A percentile compares a stretch with the other conserved stretches of the same genome.
These are phyloP conservation scores for Resseliella maxima DNA, from an alignment of 2,888 invertebrate species.

Conservation along the genomic window DNA sequence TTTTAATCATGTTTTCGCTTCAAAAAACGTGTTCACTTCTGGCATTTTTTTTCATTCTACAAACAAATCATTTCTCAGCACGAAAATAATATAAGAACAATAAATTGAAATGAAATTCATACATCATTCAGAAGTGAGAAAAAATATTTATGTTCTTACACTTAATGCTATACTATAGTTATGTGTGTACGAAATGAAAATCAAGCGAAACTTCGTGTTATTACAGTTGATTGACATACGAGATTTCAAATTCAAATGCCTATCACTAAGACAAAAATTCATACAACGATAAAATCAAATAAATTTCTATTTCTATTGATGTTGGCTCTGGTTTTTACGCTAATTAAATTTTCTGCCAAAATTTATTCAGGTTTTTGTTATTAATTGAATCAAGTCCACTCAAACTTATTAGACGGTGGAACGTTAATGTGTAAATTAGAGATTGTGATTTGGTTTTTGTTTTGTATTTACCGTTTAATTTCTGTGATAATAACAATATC, in stretches of 20 bases:
- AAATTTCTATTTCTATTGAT: neutral
- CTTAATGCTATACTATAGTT: neutral
- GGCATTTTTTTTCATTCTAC: neutral
- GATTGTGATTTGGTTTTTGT: neutral
- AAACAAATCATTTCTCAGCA: neutral
- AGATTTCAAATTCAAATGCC: neutral
- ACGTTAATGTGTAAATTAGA: neutral
- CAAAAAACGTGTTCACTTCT: neutral
- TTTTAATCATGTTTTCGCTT: neutral
- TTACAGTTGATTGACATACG: constrained; percentile 22
- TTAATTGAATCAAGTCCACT: neutral
- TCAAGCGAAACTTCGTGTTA: neutral
- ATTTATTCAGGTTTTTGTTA: neutral
- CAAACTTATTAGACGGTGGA: neutral
- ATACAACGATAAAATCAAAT: no score
- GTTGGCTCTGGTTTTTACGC: neutral
- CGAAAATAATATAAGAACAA: neutral
- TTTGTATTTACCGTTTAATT: neutral
- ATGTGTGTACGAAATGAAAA: neutral
- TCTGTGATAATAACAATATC: neutral
- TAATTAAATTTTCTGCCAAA: neutral
- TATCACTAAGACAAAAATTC: neutral
- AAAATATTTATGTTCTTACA: neutral
- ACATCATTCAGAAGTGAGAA: neutral
- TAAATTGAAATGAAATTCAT: neutral